phyloP scores from a whole-genome alignment of 2,888 invertebrate genomes.

The Noctua fimbriata region DNA sequence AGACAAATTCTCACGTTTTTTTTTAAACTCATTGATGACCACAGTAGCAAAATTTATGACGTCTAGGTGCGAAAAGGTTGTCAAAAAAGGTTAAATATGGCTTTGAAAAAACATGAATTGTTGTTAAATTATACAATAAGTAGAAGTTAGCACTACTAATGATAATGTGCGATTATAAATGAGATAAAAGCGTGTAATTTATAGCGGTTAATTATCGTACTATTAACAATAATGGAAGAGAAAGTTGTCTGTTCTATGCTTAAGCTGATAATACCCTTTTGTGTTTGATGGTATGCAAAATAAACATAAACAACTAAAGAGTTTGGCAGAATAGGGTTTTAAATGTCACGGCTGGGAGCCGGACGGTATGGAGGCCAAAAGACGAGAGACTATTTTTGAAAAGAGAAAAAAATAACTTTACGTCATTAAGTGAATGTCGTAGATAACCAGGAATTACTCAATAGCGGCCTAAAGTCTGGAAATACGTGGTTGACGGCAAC shows the following conservation, averaged over 20 bases:
- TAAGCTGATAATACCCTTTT: constrained; percentile 33
- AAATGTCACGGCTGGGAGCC: constrained; percentile 6
- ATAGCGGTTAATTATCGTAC: constrained; percentile 47
- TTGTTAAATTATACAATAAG: constrained; percentile 37
- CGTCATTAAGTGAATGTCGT: background rate
- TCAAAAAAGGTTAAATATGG: constrained; percentile 56
- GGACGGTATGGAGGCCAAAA: background rate
- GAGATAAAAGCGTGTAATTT: constrained; percentile 39
- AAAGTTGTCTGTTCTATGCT: constrained; percentile 25
- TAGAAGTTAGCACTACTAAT: constrained; percentile 34
- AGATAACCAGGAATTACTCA: background rate
- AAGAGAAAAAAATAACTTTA: background rate
- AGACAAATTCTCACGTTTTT: constrained; percentile 86
- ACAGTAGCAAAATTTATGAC: constrained; percentile 81
- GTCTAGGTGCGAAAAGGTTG: constrained; percentile 74
- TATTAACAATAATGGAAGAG: constrained; percentile 24
- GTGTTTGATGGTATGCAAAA: constrained; percentile 16
- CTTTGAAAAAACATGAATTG: constrained; percentile 47
- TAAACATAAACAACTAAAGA: constrained; percentile 16
- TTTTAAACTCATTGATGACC: constrained; percentile 74
- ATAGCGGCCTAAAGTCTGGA: background rate
- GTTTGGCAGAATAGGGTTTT: constrained; percentile 17
- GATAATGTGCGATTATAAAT: constrained; percentile 38
- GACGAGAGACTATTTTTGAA: background rate
- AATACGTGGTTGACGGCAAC: background rate